Conservation (phyloP, 2,797 vertebrate species). For the Hippopotamyrus pictus region DNA sequence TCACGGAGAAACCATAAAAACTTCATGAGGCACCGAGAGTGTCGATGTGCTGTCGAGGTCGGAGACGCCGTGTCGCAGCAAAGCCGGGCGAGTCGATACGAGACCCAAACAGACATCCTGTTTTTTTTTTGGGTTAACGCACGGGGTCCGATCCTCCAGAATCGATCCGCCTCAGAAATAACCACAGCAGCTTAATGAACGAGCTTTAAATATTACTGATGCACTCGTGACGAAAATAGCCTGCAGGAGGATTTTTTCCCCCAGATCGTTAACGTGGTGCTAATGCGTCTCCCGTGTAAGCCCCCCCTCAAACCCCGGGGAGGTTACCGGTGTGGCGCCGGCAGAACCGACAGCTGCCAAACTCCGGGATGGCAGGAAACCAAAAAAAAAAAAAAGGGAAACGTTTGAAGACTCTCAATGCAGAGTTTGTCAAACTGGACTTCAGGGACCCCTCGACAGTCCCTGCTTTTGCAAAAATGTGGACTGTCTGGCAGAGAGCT, state of each 20-base stretch:
- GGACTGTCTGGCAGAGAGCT: neutral
- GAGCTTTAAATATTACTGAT: neutral
- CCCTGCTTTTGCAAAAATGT: neutral
- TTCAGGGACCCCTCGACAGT: neutral
- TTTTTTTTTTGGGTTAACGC: neutral
- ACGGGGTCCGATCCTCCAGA: neutral
- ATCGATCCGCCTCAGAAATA: neutral
- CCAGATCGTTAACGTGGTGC: neutral
- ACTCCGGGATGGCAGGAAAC: neutral
- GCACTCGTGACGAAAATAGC: neutral
- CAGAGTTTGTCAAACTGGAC: neutral
- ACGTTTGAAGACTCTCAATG: neutral
- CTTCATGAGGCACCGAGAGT: neutral
- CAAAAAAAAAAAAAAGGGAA: neutral
- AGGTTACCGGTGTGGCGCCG: neutral
- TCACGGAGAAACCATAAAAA: neutral
- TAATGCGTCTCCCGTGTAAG: neutral
- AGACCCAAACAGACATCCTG: neutral
- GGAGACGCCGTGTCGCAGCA: neutral
- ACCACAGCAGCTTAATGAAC: neutral
- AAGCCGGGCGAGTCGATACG: neutral
- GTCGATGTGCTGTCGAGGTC: neutral
- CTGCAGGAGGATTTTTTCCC: neutral
- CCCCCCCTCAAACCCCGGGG: neutral
- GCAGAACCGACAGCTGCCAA: neutral